phyloP scores from a whole-genome alignment of 92 coral and sea anemone species.

The Parazoanthus darwini region DNA sequence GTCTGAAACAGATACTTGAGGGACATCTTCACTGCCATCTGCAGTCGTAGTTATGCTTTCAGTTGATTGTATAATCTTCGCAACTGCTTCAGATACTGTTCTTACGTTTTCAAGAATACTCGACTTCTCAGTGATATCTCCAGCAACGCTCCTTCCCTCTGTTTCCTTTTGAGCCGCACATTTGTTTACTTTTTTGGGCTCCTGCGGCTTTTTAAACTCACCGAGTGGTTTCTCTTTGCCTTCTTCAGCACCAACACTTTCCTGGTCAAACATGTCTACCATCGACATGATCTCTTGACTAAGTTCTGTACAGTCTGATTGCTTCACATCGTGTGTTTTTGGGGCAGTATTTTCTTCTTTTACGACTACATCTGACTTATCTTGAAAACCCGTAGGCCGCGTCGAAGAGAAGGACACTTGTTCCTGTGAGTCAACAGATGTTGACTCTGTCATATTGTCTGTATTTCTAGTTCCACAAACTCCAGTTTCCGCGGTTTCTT shows the following conservation, averaged over 20 bases:
- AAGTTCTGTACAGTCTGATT: neutral
- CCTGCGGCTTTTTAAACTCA: constrained; percentile 23
- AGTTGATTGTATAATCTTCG: neutral
- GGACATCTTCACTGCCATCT: neutral
- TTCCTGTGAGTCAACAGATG: neutral
- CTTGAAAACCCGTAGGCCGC: neutral
- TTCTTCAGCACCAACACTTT: neutral
- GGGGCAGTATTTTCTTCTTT: neutral
- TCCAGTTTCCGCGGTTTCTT: neutral
- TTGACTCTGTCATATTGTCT: neutral
- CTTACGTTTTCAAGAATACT: neutral
- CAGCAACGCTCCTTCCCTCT: neutral
- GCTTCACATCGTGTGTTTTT: neutral
- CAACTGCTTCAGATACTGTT: neutral
- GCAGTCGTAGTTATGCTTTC: neutral
- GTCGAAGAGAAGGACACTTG: neutral
- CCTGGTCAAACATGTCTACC: neutral
- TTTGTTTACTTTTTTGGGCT: neutral
- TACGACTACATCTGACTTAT: neutral
- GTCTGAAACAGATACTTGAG: neutral
- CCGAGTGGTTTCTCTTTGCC: neutral
- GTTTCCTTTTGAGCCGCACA: neutral
- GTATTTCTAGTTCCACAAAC: neutral
- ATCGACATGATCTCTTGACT: constrained; percentile 22
- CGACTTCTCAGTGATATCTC: neutral